Evolutionary conservation across 2,888 invertebrate genomes (phyloP).

Genomic region (Heliconius ismenius): DNA sequence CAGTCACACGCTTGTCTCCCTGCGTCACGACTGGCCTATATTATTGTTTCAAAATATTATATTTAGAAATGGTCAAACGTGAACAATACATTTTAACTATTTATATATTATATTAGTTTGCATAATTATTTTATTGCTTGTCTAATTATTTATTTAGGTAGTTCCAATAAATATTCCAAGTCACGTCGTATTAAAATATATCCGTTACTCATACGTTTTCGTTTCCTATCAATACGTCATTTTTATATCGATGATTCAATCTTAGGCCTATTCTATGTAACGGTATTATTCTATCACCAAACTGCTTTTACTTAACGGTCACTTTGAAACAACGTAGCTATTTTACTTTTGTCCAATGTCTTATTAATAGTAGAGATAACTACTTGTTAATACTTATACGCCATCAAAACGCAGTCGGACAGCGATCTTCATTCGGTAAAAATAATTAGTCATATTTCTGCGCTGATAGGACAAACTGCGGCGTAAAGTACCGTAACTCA

Average conservation of each 20-base stretch:
- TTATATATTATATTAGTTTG: too few species aligned
- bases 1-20: too few species aligned
- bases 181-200: constrained; percentile 21
- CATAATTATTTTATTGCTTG: too few species aligned
- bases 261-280: constrained; percentile 7
- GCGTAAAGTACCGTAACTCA: too few species aligned
- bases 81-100: neutral
- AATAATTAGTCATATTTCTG: neutral
- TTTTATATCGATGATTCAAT: constrained; percentile 6
- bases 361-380: neutral
- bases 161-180: neutral
- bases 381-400: neutral
- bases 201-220: constrained; percentile 10
- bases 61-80: neutral
- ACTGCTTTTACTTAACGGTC: neutral
- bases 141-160: too few species aligned
- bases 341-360: neutral
- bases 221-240: constrained; percentile 22
- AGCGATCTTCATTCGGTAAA: neutral
- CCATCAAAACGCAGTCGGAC: too few species aligned
- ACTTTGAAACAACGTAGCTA: neutral
- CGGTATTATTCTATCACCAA: neutral
- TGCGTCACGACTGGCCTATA: too few species aligned
- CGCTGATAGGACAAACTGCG: too few species aligned
- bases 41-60: neutral